Evolutionary conservation across 2,797 vertebrate genomes (phyloP).

Genomic region (Sylvilagus floridanus): DNA sequence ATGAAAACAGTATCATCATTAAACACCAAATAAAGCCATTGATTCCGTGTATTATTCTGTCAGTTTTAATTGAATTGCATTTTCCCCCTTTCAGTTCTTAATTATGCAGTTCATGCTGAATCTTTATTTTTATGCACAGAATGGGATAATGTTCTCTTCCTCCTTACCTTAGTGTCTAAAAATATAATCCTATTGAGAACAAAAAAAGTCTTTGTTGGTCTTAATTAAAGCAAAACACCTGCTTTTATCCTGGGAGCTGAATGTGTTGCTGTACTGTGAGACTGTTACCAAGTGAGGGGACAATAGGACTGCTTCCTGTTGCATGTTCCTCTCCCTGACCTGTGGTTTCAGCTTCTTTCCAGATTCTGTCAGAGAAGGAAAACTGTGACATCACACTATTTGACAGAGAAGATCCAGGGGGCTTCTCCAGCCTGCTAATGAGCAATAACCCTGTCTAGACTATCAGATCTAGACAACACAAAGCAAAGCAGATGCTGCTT

Average conservation of each 20-base stretch:
- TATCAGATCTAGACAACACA: background rate
- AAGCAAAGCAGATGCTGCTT: background rate
- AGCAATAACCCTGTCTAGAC: conserved; percentile 28
- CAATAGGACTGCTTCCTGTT: conserved; percentile 23
- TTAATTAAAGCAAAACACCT: conserved; percentile 84
- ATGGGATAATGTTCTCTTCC: conserved; percentile 78
- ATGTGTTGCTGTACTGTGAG: conserved; percentile 66
- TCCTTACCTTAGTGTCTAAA: conserved; percentile 82
- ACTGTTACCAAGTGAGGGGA: conserved; percentile 52
- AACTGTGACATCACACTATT: background rate
- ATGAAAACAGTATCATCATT: conserved; percentile 86
- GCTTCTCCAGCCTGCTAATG: conserved; percentile 31
- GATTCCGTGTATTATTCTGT: conserved; percentile 85
- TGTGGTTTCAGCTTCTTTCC: conserved; percentile 61
- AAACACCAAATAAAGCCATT: conserved; percentile 86
- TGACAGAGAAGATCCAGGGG: conserved; percentile 46
- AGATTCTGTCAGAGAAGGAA: conserved; percentile 44
- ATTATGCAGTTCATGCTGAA: conserved; percentile 82
- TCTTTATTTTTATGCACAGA: conserved; percentile 81
- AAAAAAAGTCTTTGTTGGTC: conserved; percentile 70
- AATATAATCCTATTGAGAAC: conserved; percentile 79
- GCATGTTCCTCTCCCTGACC: background rate
- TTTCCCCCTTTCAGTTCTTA: conserved; percentile 83
- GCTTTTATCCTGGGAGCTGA: conserved; percentile 78
- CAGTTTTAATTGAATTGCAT: conserved; percentile 84